phyloP scores from a whole-genome alignment of 2,797 vertebrate species.

The Anas bahamensis region DNA sequence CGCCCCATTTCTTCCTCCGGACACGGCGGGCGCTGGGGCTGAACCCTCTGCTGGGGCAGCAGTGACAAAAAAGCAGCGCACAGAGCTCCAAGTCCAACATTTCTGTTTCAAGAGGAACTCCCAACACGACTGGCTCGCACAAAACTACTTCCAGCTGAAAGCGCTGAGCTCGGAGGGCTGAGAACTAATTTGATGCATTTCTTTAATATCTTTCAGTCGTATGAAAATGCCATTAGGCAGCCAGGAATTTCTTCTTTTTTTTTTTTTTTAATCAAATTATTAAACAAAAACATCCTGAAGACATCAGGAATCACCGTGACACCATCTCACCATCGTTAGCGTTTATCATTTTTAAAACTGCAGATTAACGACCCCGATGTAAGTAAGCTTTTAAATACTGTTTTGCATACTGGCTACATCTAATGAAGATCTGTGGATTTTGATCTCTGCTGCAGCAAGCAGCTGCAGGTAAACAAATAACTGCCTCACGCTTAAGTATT shows the following conservation, averaged over 20 bases:
- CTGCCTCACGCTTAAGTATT: not conserved
- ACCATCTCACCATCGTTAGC: not conserved
- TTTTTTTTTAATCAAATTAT: not conserved
- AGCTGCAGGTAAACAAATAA: not conserved
- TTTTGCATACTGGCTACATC: not conserved
- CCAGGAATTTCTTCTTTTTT: not conserved
- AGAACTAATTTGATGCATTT: not conserved
- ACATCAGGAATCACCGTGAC: not conserved
- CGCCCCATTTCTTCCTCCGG: not conserved
- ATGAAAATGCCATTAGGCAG: not conserved
- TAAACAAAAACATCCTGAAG: not conserved
- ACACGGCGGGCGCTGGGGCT: not conserved
- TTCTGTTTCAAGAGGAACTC: not conserved
- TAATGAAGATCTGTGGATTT: not conserved
- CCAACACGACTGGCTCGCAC: fast-evolving
- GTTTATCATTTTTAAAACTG: not conserved
- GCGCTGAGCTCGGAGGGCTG: not conserved
- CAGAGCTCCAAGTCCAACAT: not conserved
- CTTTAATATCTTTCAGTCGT: constrained; percentile 8
- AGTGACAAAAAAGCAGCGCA: fast-evolving
- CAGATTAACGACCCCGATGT: constrained; percentile 35
- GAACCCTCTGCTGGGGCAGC: not conserved
- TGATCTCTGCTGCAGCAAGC: not conserved
- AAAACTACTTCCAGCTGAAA: not conserved
- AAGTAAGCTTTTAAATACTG: constrained; percentile 26